Conservation (phyloP, 1,140 invertebrate genomes). For the Gryon sp. region DNA sequence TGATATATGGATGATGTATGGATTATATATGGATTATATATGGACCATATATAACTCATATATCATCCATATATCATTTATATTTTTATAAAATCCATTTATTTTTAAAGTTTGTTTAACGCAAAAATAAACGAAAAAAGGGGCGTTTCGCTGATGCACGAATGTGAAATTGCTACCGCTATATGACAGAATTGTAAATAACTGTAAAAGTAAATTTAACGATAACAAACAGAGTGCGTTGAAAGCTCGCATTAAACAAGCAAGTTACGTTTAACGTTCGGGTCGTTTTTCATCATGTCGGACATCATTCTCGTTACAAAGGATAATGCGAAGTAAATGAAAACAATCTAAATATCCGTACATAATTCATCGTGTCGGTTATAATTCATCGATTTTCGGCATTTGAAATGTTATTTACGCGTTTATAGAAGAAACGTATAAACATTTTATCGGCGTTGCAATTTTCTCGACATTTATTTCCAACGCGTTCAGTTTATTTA, state of each 20-base stretch:
- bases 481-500: too few relatives aligned
- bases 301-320: conserved; percentile 26
- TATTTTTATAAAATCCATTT: not conserved
- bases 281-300: conserved; percentile 36
- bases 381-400: conserved; percentile 8
- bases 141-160: not conserved
- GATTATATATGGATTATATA: too few relatives aligned
- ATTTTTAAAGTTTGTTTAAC: not conserved
- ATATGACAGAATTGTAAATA: conserved; percentile 27
- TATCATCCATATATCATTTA: not conserved
- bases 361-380: not conserved
- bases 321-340: conserved; percentile 37
- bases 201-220: conserved; percentile 38
- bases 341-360: conserved; percentile 30
- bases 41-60: too few relatives aligned
- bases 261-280: conserved; percentile 29
- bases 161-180: conserved; percentile 10
- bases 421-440: too few relatives aligned
- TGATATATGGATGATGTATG: too few relatives aligned
- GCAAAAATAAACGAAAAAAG: not conserved
- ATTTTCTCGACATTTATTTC: too few relatives aligned
- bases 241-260: conserved; percentile 35
- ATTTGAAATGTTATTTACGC: too few relatives aligned
- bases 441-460: too few relatives aligned
- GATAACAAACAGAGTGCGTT: conserved; percentile 36